A percentile compares a stretch with the other conserved stretches of the same genome.
These are phyloP conservation scores for Ictalurus punctatus DNA, from an alignment of 2,113 vertebrate species.

Conservation along the genomic window DNA sequence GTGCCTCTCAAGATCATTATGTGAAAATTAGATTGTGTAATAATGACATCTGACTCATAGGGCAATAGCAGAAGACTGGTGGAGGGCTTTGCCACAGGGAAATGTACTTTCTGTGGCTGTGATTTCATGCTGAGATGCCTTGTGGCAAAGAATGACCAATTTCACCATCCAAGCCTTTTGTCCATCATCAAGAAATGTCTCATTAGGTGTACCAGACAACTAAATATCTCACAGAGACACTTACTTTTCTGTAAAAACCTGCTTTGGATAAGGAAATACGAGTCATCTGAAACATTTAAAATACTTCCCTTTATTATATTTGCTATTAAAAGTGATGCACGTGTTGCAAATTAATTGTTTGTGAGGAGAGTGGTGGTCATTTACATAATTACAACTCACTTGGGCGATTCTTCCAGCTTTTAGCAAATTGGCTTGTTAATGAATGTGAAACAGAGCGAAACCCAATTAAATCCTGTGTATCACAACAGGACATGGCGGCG, in stretches of 20 bases:
- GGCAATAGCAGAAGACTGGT: neutral
- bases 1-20: neutral
- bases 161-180: neutral
- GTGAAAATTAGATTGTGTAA: neutral
- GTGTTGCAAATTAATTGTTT: conserved; percentile 32
- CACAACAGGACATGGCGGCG: conserved; percentile 33
- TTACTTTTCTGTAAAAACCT: neutral
- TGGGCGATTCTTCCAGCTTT: conserved; percentile 37
- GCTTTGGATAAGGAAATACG: neutral
- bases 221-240: neutral
- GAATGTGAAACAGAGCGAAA: conserved; percentile 57
- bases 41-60: neutral
- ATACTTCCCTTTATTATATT: neutral
- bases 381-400: conserved; percentile 60
- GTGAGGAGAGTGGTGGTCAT: conserved; percentile 36
- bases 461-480: conserved; percentile 54
- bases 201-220: neutral
- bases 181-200: conserved; percentile 14
- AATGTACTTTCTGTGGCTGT: neutral
- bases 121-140: neutral
- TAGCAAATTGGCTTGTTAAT: conserved; percentile 57
- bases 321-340: neutral
- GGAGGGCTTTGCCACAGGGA: neutral
- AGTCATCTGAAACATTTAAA: neutral
- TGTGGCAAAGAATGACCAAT: neutral